A percentile compares a stretch with the other conserved stretches of the same genome.
Conservation (phyloP, 2,888 invertebrate genomes). For the Tuta absoluta region DNA sequence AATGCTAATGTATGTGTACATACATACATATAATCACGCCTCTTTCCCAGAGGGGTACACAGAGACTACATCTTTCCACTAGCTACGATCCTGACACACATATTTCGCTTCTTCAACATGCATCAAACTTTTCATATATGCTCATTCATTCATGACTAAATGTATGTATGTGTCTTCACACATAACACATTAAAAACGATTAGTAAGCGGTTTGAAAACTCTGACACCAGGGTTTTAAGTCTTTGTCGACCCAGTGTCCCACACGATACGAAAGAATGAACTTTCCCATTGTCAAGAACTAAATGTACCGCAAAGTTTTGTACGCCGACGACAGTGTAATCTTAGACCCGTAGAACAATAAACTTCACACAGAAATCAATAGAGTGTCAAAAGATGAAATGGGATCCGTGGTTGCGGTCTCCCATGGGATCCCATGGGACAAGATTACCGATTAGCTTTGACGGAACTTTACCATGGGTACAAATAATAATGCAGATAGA, state of each 20-base stretch:
- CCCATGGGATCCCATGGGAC: not conserved
- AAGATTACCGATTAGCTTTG: not conserved
- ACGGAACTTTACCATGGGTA: not conserved
- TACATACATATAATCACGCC: no score
- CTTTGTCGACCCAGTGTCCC: not conserved
- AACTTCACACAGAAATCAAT: slow-evolving; percentile 20
- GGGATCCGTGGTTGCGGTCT: slow-evolving; percentile 9
- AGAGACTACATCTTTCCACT: no score
- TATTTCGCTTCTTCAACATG: no score
- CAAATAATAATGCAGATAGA: no score
- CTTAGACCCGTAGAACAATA: not conserved
- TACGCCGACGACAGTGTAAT: not conserved
- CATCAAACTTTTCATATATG: no score
- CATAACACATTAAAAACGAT: no score
- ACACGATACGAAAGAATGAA: not conserved
- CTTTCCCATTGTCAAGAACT: not conserved
- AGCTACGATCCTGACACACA: no score
- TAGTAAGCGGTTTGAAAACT: no score
- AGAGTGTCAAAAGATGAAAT: slow-evolving; percentile 21
- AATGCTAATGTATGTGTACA: no score
- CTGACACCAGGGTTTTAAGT: not conserved
- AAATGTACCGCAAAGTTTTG: not conserved
- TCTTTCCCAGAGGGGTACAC: no score
- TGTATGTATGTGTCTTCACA: no score
- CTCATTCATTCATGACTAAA: no score